Evolutionary conservation across 2,113 vertebrate species (phyloP).

Genomic region (Alethe diademata): DNA sequence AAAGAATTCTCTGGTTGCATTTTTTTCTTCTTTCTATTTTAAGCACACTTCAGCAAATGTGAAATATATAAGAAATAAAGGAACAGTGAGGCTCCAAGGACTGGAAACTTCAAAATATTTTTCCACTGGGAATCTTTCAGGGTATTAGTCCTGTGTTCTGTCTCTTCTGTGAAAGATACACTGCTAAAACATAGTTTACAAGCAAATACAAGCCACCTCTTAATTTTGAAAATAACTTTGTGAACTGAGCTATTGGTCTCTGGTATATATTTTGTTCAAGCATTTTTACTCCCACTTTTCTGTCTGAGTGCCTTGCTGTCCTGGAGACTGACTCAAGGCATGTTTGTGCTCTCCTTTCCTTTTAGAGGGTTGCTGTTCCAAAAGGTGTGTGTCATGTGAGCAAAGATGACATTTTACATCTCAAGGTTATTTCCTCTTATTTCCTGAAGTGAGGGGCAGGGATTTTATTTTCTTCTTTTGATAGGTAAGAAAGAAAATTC

Average conservation of each 20-base stretch:
- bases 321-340: neutral
- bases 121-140: neutral
- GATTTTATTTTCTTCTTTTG: neutral
- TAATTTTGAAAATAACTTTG: neutral
- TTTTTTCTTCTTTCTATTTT: neutral
- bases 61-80: neutral
- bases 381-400: neutral
- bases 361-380: neutral
- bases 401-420: neutral
- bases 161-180: neutral
- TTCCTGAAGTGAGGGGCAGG: neutral
- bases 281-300: neutral
- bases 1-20: neutral
- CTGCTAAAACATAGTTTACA: neutral
- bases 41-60: neutral
- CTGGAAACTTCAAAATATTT: neutral
- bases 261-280: neutral
- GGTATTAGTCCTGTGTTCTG: neutral
- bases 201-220: neutral
- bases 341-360: neutral
- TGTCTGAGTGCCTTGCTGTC: neutral
- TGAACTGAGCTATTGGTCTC: neutral
- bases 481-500: neutral
- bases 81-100: neutral
- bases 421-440: neutral